phyloP scores from a whole-genome alignment of 64 coral and sea anemone genomes.

The Actinia tenebrosa region DNA sequence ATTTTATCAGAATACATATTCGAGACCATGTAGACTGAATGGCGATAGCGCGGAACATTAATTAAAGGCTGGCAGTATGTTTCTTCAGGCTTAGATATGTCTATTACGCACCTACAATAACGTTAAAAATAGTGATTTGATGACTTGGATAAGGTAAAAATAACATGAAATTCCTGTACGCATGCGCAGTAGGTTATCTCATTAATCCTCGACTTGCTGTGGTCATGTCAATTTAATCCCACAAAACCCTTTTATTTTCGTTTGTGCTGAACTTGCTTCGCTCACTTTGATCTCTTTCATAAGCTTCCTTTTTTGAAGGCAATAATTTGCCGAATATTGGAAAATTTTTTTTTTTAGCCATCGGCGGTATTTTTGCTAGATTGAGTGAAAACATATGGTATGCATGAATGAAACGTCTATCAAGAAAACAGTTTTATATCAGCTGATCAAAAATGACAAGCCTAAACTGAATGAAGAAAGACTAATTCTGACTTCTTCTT shows the following conservation, averaged over 20 bases:
- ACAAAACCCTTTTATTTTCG: background rate
- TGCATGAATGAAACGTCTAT: background rate
- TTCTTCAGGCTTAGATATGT: no score
- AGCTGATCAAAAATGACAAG: no score
- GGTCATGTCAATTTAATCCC: background rate
- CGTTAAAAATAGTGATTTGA: background rate
- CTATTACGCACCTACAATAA: background rate
- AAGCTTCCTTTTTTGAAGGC: background rate
- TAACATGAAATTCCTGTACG: background rate
- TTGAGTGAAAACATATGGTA: background rate
- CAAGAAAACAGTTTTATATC: no score
- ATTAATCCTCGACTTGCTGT: background rate
- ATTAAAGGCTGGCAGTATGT: no score
- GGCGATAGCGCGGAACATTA: no score
- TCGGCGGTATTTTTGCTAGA: background rate
- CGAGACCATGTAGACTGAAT: no score
- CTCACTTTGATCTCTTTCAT: background rate
- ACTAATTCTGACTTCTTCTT: background rate
- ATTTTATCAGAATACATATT: background rate
- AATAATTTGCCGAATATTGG: background rate
- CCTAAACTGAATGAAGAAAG: no score
- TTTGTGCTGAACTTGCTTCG: background rate
- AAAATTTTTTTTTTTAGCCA: background rate
- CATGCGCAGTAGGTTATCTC: background rate
- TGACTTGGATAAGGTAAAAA: background rate